Evolutionary conservation across 2,888 invertebrate species (phyloP).

Genomic region (Lycia hirtaria): DNA sequence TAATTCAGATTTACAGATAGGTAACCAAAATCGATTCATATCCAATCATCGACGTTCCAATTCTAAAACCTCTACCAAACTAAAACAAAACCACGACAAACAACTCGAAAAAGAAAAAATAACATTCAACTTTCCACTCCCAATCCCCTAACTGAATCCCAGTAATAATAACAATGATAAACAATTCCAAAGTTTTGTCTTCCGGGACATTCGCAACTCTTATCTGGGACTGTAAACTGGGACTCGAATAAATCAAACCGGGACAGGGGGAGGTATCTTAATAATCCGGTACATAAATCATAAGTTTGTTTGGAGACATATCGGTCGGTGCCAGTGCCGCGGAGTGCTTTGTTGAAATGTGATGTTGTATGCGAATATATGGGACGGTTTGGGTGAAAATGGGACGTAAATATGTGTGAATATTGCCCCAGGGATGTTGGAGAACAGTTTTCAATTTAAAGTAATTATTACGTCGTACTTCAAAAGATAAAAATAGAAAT

Average conservation of each 20-base stretch:
- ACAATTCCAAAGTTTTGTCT: slow-evolving; percentile 35
- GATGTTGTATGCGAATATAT: slow-evolving; percentile 5
- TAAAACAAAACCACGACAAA: not conserved
- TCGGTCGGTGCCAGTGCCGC: slow-evolving; percentile 25
- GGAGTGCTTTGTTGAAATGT: slow-evolving; percentile 27
- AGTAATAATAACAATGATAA: slow-evolving; percentile 36
- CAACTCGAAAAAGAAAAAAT: slow-evolving; percentile 14
- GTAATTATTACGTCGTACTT: no score
- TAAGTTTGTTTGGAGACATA: slow-evolving; percentile 35
- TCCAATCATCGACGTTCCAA: not conserved
- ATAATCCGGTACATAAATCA: slow-evolving; percentile 47
- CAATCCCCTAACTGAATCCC: slow-evolving; percentile 31
- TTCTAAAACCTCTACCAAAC: not conserved
- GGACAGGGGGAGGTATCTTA: slow-evolving; percentile 39
- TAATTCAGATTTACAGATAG: no score
- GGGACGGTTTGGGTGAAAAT: not conserved
- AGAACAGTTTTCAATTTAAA: no score
- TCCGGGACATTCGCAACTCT: slow-evolving; percentile 36
- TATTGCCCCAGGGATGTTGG: no score
- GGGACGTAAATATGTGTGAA: not conserved
- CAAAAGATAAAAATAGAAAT: no score
- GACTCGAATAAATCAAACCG: slow-evolving; percentile 33
- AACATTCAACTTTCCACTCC: slow-evolving; percentile 22
- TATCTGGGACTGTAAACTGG: slow-evolving; percentile 43
- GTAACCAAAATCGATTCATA: not conserved